Percentiles rank a stretch among this genome's conserved stretches.
Evolutionary conservation across 1,140 invertebrate species (phyloP).

Genomic region (Zaprionus capensis): DNA sequence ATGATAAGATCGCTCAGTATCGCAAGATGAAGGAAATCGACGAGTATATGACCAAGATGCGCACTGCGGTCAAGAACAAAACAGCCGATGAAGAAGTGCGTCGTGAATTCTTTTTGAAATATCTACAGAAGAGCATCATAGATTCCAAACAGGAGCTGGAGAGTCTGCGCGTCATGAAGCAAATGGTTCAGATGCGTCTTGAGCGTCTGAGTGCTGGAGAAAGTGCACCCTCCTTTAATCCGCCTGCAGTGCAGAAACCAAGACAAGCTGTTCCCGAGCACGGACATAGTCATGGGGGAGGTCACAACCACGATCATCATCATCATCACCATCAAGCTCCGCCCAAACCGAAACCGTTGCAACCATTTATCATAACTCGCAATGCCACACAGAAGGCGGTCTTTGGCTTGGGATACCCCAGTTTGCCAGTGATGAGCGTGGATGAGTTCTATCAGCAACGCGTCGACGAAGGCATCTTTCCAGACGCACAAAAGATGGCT

Average conservation of each 20-base stretch:
- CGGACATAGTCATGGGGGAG: conserved; percentile 49
- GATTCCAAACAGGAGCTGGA: conserved; percentile 92
- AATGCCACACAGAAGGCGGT: conserved; percentile 96
- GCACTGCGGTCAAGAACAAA: conserved; percentile 87
- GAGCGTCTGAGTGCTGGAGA: conserved; percentile 40
- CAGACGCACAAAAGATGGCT: conserved; percentile 77
- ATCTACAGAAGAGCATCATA: conserved; percentile 91
- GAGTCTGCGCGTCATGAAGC: conserved; percentile 89
- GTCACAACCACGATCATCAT: conserved; percentile 32
- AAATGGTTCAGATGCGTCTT: conserved; percentile 89
- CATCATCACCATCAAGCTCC: conserved; percentile 41
- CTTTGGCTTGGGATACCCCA: conserved; percentile 97
- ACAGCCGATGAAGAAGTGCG: conserved; percentile 92
- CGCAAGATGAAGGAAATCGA: conserved; percentile 92
- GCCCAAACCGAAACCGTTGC: conserved; percentile 86
- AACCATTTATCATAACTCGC: conserved; percentile 96
- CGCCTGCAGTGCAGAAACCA: background rate
- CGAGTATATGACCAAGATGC: conserved; percentile 88
- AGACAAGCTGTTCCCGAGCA: conserved; percentile 13
- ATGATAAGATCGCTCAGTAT: conserved; percentile 92
- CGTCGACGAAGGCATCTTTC: conserved; percentile 90
- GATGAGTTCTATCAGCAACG: conserved; percentile 98
- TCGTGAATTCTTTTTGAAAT: conserved; percentile 92
- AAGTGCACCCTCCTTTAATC: background rate
- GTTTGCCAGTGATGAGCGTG: conserved; percentile 95